Percentiles rank a stretch among this genome's conserved stretches.
phyloP scores from a whole-genome alignment of 2,888 invertebrate genomes.

The Papilio elwesi region DNA sequence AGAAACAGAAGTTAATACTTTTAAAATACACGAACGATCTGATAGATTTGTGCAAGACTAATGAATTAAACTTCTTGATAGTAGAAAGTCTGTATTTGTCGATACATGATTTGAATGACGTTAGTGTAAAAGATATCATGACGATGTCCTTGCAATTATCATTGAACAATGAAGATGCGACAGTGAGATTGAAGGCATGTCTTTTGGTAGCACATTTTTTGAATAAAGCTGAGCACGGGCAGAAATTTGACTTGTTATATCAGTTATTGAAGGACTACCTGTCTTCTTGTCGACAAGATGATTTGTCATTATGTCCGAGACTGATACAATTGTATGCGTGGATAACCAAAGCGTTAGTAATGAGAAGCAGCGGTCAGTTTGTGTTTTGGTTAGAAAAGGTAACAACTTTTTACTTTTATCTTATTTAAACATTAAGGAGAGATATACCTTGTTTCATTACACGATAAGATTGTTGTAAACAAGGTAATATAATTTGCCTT shows the following conservation, averaged over 20 bases:
- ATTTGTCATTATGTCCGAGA: constrained; percentile 56
- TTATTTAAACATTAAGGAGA: neutral
- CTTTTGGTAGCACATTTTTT: constrained; percentile 83
- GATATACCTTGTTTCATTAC: too few relatives aligned
- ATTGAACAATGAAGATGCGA: constrained; percentile 60
- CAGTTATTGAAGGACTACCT: constrained; percentile 63
- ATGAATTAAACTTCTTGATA: constrained; percentile 67
- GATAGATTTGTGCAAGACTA: constrained; percentile 57
- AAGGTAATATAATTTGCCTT: too few relatives aligned
- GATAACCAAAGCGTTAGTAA: constrained; percentile 70
- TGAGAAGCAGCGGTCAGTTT: constrained; percentile 70
- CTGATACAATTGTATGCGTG: constrained; percentile 72
- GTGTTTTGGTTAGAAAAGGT: constrained; percentile 76
- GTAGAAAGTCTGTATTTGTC: constrained; percentile 82
- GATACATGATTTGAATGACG: constrained; percentile 67
- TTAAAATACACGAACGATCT: constrained; percentile 59
- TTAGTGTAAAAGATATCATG: constrained; percentile 65
- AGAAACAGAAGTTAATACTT: constrained; percentile 64
- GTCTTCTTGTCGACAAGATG: constrained; percentile 53
- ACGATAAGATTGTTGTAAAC: too few relatives aligned
- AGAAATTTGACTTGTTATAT: constrained; percentile 70
- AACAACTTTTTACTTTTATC: constrained; percentile 37
- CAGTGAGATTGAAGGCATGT: constrained; percentile 71
- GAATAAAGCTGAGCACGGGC: constrained; percentile 81
- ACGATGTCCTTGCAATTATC: constrained; percentile 64